Evolutionary conservation across 1,140 invertebrate species (phyloP).

Genomic region (Idris sp.): DNA sequence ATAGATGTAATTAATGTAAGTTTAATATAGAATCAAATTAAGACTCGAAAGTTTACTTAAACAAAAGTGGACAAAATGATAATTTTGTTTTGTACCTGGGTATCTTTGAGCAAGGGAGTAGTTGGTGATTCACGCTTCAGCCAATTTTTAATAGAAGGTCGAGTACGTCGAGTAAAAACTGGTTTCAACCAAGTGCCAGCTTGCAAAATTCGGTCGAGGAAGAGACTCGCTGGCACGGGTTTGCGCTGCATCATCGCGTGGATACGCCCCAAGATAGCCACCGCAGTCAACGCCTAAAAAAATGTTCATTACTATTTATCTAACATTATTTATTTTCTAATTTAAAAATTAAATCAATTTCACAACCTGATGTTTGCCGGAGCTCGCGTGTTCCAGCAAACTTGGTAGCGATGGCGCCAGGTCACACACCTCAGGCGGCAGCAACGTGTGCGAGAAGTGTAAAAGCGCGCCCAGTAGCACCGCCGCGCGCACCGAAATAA

Average conservation of each 20-base stretch:
- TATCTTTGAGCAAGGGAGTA: constrained; percentile 79
- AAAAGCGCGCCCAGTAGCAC: constrained; percentile 92
- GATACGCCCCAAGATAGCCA: constrained; percentile 87
- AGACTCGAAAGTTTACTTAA: too few species aligned
- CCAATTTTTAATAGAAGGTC: constrained; percentile 70
- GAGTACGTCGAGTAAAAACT: constrained; percentile 65
- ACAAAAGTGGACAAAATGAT: too few species aligned
- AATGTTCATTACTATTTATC: too few species aligned
- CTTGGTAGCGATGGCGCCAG: constrained; percentile 89
- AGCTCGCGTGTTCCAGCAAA: constrained; percentile 87
- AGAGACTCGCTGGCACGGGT: constrained; percentile 88
- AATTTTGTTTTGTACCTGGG: constrained; percentile 81
- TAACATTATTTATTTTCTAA: too few species aligned
- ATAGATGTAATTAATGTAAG: too few species aligned
- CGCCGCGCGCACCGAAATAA: constrained; percentile 93
- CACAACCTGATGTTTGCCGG: constrained; percentile 86
- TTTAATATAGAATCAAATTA: too few species aligned
- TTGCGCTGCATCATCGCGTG: constrained; percentile 88
- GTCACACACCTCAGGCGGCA: constrained; percentile 91
- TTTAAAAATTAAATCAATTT: too few species aligned
- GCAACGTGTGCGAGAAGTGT: constrained; percentile 88
- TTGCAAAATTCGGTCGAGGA: constrained; percentile 88
- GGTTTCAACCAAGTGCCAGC: constrained; percentile 72
- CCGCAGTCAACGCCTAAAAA: too few species aligned
- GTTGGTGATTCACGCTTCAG: constrained; percentile 71